These are phyloP conservation scores for Danaus plexippus DNA, from an alignment of 1,140 invertebrate species.

Conservation along the genomic window DNA sequence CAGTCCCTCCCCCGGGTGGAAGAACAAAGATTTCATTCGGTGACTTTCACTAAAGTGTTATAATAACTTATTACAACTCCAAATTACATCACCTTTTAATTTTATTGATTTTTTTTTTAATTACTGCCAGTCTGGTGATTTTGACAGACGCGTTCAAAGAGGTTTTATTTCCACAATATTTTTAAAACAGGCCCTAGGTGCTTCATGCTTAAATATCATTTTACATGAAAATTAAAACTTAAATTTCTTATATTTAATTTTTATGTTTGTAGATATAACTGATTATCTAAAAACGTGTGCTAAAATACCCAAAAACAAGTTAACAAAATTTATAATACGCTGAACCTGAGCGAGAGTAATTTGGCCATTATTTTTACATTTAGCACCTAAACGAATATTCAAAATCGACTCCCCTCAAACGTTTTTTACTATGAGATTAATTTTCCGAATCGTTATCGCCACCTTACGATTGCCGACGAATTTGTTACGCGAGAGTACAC, in stretches of 20 bases:
- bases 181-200: no score
- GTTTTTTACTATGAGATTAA: slow-evolving; percentile 60
- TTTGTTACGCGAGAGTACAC: slow-evolving; percentile 67
- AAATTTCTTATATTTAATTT: no score
- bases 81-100: slow-evolving; percentile 18
- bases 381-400: slow-evolving; percentile 14
- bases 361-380: slow-evolving; percentile 17
- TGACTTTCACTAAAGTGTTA: slow-evolving; percentile 61
- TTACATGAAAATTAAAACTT: no score
- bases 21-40: slow-evolving; percentile 63
- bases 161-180: no score
- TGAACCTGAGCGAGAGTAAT: slow-evolving; percentile 8
- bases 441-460: slow-evolving; percentile 64
- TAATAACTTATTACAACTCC: slow-evolving; percentile 48
- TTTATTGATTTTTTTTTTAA: slow-evolving; percentile 2
- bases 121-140: no score
- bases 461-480: slow-evolving; percentile 65
- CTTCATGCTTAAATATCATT: no score
- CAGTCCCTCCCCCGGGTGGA: slow-evolving; percentile 39
- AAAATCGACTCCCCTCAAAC: slow-evolving; percentile 32
- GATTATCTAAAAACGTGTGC: no score
- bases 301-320: no score
- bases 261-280: no score
- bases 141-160: no score
- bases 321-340: no score